A percentile compares a stretch with the other conserved stretches of the same genome.
Evolutionary conservation across 2,113 vertebrate species (phyloP).

Genomic region (Hemicordylus capensis): DNA sequence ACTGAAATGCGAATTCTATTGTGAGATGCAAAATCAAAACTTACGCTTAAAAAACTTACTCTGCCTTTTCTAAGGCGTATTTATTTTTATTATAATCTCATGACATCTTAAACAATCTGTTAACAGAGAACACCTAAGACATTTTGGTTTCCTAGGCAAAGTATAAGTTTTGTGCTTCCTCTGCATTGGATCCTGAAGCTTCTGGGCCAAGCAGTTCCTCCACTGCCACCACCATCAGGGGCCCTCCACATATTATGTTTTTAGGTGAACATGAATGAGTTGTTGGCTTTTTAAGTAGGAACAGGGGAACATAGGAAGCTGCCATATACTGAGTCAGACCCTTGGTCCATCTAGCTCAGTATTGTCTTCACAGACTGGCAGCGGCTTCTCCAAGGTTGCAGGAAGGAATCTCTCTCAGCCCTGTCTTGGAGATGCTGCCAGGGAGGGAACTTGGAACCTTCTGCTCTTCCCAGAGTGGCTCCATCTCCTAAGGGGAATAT

Average conservation of each 20-base stretch:
- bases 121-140: neutral
- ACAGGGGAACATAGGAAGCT: too few relatives aligned
- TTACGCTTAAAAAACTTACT: neutral
- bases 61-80: neutral
- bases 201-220: neutral
- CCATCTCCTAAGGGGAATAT: too few relatives aligned
- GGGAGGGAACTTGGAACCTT: too few relatives aligned
- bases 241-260: neutral
- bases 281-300: too few relatives aligned
- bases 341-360: too few relatives aligned
- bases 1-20: neutral
- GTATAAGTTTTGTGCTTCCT: neutral
- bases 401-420: too few relatives aligned
- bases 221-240: neutral
- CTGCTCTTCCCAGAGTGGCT: too few relatives aligned
- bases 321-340: too few relatives aligned
- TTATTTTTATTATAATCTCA: neutral
- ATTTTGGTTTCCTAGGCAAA: neutral
- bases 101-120: neutral
- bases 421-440: too few relatives aligned
- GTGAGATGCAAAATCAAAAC: neutral
- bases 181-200: neutral
- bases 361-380: too few relatives aligned
- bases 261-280: neutral
- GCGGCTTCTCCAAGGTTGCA: too few relatives aligned